Evolutionary conservation across 2,797 vertebrate genomes (phyloP).

Genomic region (Hirundo rustica): DNA sequence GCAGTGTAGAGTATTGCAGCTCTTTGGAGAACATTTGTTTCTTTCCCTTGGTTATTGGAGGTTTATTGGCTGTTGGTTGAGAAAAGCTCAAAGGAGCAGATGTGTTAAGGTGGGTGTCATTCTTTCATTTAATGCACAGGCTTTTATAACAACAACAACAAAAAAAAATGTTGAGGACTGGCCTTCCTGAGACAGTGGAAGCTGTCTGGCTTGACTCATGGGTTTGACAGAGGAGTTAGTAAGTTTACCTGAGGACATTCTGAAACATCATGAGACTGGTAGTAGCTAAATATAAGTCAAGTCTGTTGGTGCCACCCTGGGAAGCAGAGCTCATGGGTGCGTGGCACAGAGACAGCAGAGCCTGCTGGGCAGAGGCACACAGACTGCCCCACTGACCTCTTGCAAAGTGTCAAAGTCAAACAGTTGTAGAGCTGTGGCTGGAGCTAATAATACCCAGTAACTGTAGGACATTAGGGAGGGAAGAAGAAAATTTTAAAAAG

Average conservation of each 20-base stretch:
- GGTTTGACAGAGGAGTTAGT: slow-evolving; percentile 34
- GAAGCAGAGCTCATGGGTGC: background rate
- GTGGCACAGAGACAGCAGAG: background rate
- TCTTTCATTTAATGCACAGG: background rate
- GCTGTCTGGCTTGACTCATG: slow-evolving; percentile 27
- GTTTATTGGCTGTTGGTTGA: background rate
- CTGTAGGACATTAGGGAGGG: fast-evolving
- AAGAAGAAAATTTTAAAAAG: background rate
- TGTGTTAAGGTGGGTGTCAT: background rate
- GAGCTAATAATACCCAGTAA: background rate
- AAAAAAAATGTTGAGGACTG: background rate
- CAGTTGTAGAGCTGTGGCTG: background rate
- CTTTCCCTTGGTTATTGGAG: background rate
- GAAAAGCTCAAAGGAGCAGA: background rate
- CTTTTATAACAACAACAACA: background rate
- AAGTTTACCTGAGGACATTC: slow-evolving; percentile 49
- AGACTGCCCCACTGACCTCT: background rate
- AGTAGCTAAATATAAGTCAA: slow-evolving; percentile 32
- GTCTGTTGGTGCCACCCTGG: background rate
- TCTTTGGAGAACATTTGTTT: background rate
- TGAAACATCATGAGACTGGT: slow-evolving; percentile 26
- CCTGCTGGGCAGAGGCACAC: background rate
- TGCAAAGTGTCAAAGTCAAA: background rate
- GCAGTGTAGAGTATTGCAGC: background rate
- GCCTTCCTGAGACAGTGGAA: background rate